These are phyloP conservation scores for Allobates femoralis DNA, from an alignment of 2,797 vertebrate genomes.

Conservation along the genomic window DNA sequence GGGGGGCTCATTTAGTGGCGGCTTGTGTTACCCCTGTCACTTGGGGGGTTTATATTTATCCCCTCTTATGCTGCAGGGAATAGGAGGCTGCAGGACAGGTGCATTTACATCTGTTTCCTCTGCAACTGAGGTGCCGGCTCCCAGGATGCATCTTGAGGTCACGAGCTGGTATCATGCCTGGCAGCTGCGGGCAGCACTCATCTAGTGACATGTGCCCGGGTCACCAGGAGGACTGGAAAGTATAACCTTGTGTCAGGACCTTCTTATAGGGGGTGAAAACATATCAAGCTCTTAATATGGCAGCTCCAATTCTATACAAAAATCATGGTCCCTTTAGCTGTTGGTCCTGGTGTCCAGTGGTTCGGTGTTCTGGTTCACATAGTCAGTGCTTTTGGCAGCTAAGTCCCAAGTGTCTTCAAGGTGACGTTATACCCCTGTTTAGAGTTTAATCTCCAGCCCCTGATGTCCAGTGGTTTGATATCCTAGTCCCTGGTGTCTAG, in stretches of 20 bases:
- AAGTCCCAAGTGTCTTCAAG: no score
- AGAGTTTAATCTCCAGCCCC: no score
- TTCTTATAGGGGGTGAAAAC: not conserved
- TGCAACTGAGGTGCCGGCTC: not conserved
- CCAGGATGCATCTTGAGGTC: conserved; percentile 7
- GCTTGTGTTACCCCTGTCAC: not conserved
- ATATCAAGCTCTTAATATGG: not conserved
- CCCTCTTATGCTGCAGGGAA: not conserved
- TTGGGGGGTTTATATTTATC: conserved; percentile 23
- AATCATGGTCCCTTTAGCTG: no score
- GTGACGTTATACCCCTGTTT: no score
- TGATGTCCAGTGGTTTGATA: no score
- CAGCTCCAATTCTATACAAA: no score
- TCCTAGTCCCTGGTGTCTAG: not conserved
- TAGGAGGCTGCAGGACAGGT: conserved; percentile 12
- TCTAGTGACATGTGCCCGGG: not conserved
- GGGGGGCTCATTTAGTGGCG: not conserved
- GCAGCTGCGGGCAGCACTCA: conserved; percentile 10
- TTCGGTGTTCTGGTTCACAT: no score
- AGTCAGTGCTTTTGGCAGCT: no score
- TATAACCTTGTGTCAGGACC: not conserved
- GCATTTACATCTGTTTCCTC: conserved; percentile 30
- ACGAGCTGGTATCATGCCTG: not conserved
- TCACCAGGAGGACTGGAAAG: not conserved
- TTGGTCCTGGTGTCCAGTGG: no score